Evolutionary conservation across 2,113 vertebrate genomes (phyloP), one percentile per base, ranked within the genome.

Genomic region (Sciurus niger): DNA sequence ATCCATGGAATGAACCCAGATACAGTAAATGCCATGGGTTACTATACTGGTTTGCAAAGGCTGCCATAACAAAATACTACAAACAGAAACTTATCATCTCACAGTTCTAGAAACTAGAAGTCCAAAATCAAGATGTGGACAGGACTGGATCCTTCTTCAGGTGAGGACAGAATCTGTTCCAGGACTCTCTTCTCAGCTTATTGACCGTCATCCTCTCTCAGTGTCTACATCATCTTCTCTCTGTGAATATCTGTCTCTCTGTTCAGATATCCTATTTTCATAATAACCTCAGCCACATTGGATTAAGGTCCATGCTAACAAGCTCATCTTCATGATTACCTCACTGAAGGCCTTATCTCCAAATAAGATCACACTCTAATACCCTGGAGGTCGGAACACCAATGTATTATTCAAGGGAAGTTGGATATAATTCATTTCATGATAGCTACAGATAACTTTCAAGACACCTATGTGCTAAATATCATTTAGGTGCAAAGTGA

Each of bases 181-280:
- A 28, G 9, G 14, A 0, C 24, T n/a, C 24, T 74, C 8, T 24
- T 4, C n/a, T 22, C 20, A 11, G 48, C 28, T 22, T 34, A 12
- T 10, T 14, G 18, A 20, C 6, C 25, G 22, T 0, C 2, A 0
- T 74, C 16, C 24, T 22, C 20, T 43, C 17, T 51, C 46, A 18
- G 6, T 6, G 9, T 46, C 37, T 11, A 28, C 1, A 6, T 0
- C 0, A 32, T 6, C n/a, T n/a, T 89, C 14, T n/a, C 32, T n/a
- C 4, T 55, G 18, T 25, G 25, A 28, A 18, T 63, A 9, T 24
- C 79, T 83, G 14, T 25, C 18, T 65, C 34, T 88, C 13, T 55
- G 55, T 16, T 40, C 80, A 46, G 22, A 32, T 40, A 40, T 67
- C 4, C 51, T 17, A 9, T 14, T 94, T 65, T 18, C 32, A 18